Evolutionary conservation across 2,113 vertebrate species (phyloP).

Genomic region (Notarius lentiginosus): DNA sequence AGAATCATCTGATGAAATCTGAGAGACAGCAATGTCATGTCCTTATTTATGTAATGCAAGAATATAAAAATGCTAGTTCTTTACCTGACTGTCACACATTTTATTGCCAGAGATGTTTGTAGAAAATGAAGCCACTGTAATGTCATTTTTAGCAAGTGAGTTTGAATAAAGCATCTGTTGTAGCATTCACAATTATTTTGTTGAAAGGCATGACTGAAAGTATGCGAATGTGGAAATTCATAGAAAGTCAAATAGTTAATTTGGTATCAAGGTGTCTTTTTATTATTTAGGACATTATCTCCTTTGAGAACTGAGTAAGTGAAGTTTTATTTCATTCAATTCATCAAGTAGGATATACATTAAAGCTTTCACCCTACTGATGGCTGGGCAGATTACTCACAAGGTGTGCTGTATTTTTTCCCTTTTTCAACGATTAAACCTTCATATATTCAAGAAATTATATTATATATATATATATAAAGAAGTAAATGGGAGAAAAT

Average conservation of each 20-base stretch:
- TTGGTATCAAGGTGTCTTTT: slow-evolving; percentile 46
- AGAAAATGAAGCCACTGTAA: slow-evolving; percentile 56
- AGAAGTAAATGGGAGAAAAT: background rate
- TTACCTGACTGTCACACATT: slow-evolving; percentile 42
- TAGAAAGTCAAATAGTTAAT: slow-evolving; percentile 54
- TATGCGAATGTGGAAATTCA: slow-evolving; percentile 56
- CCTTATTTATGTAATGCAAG: slow-evolving; percentile 25
- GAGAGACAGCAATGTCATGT: slow-evolving; percentile 12
- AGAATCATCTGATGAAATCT: slow-evolving; percentile 14
- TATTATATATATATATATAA: background rate
- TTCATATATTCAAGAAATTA: background rate
- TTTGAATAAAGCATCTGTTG: slow-evolving; percentile 61
- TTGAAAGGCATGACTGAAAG: slow-evolving; percentile 61
- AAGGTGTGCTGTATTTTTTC: background rate
- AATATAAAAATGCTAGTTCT: slow-evolving; percentile 42
- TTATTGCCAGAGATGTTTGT: slow-evolving; percentile 41
- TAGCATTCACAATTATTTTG: slow-evolving; percentile 63
- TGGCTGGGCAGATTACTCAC: background rate
- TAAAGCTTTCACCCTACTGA: background rate
- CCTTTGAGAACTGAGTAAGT: background rate
- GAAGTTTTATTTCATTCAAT: slow-evolving; percentile 31
- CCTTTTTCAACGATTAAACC: background rate
- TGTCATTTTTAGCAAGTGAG: slow-evolving; percentile 59
- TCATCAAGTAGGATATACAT: slow-evolving; percentile 8
- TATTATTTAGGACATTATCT: slow-evolving; percentile 36